Evolutionary conservation across 2,113 vertebrate genomes (phyloP).

Genomic region (Halichoerus grypus): DNA sequence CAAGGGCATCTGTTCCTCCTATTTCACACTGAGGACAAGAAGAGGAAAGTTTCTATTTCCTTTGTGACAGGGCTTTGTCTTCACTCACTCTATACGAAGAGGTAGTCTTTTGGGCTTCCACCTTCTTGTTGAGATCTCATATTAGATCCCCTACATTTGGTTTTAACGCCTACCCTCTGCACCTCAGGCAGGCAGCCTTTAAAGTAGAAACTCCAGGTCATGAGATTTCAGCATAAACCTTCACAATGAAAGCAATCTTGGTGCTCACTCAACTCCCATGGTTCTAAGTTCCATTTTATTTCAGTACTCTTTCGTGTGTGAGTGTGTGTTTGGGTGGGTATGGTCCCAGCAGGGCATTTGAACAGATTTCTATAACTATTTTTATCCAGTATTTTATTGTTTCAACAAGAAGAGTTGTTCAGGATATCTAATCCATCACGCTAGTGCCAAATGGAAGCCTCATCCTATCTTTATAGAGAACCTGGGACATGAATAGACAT

Average conservation of each 20-base stretch:
- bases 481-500: neutral
- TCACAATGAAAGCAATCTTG: constrained; percentile 7
- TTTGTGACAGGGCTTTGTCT: neutral
- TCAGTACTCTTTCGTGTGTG: neutral
- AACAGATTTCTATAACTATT: neutral
- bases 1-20: neutral
- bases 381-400: neutral
- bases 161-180: neutral
- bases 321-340: neutral
- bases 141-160: neutral
- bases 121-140: neutral
- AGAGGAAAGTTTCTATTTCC: neutral
- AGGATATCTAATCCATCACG: neutral
- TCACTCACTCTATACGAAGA: neutral
- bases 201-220: neutral
- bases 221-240: neutral
- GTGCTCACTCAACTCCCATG: neutral
- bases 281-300: neutral
- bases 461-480: neutral
- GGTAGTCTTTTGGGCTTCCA: neutral
- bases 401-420: neutral
- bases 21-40: neutral
- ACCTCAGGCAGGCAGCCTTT: neutral
- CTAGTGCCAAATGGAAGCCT: neutral
- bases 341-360: neutral